Evolutionary conservation across 2,888 invertebrate species (phyloP).

Genomic region (Thymelicus sylvestris): DNA sequence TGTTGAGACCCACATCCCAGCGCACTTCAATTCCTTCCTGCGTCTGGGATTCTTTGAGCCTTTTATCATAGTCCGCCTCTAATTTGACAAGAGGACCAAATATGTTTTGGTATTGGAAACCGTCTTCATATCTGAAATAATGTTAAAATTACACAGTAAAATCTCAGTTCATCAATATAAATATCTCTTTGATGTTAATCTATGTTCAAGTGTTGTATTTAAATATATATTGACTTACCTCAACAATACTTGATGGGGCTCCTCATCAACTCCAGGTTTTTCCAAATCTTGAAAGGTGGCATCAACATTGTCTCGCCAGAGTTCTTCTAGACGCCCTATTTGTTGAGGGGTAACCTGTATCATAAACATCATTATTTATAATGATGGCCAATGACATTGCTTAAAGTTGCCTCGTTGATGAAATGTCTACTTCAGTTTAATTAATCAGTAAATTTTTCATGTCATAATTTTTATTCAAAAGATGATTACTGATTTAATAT

Average conservation of each 20-base stretch:
- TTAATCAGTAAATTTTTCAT: no score
- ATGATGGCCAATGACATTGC: no score
- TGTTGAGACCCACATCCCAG: slow-evolving; percentile 99
- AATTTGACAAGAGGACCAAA: slow-evolving; percentile 98
- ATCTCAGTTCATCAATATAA: no score
- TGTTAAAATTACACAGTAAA: not conserved
- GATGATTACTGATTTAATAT: no score
- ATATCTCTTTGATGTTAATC: no score
- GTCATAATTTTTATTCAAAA: no score
- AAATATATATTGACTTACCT: slow-evolving; percentile 54
- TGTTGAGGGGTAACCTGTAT: slow-evolving; percentile 95
- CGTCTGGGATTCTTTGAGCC: slow-evolving; percentile 98
- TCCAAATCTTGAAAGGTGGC: slow-evolving; percentile 99
- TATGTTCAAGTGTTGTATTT: not conserved
- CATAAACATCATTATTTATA: not conserved
- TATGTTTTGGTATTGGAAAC: slow-evolving; percentile 99
- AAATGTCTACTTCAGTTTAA: no score
- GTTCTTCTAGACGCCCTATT: slow-evolving; percentile 98
- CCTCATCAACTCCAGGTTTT: slow-evolving; percentile 98
- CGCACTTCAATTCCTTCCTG: slow-evolving; percentile 99
- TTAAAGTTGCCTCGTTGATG: no score
- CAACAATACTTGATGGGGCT: slow-evolving; percentile 94
- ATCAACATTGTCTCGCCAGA: slow-evolving; percentile 99
- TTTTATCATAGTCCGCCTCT: slow-evolving; percentile 99
- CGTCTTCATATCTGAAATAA: slow-evolving; percentile 94